phyloP scores from a whole-genome alignment of 2,888 invertebrate genomes.

The Rhamnusium bicolor region DNA sequence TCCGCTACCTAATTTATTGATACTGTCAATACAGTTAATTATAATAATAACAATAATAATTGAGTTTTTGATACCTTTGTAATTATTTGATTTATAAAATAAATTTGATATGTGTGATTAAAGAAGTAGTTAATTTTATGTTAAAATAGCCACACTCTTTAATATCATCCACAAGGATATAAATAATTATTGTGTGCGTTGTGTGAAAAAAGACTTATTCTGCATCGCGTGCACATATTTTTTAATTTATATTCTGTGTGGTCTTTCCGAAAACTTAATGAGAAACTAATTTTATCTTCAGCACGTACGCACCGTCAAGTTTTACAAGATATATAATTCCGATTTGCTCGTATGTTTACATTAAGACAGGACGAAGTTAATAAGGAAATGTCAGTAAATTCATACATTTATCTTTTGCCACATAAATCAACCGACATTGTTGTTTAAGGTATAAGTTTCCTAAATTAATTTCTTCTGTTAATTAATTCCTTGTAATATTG shows the following conservation, averaged over 20 bases:
- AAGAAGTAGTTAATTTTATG: neutral
- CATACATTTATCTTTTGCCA: neutral
- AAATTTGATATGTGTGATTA: neutral
- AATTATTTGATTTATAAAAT: too few species aligned
- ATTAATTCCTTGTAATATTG: too few species aligned
- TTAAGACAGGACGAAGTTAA: neutral
- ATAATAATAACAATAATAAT: too few species aligned
- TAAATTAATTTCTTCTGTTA: too few species aligned
- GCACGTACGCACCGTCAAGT: conserved; percentile 1
- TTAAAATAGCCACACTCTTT: conserved; percentile 1
- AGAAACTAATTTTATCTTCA: conserved; percentile 14
- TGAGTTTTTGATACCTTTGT: too few species aligned
- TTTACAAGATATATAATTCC: neutral
- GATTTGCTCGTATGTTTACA: neutral
- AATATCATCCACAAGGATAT: neutral
- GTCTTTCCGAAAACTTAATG: conserved; percentile 9
- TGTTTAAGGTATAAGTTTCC: too few species aligned
- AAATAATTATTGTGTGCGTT: neutral
- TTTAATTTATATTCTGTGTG: conserved; percentile 6
- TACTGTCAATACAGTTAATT: too few species aligned
- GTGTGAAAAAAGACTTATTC: conserved; percentile 5
- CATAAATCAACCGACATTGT: too few species aligned
- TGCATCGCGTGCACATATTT: conserved; percentile 12
- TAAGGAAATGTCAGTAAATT: neutral
- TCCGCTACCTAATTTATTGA: too few species aligned